A percentile compares a stretch with the other conserved stretches of the same genome.
Conservation (phyloP, 2,113 vertebrate genomes). For the Chrysemys picta region DNA sequence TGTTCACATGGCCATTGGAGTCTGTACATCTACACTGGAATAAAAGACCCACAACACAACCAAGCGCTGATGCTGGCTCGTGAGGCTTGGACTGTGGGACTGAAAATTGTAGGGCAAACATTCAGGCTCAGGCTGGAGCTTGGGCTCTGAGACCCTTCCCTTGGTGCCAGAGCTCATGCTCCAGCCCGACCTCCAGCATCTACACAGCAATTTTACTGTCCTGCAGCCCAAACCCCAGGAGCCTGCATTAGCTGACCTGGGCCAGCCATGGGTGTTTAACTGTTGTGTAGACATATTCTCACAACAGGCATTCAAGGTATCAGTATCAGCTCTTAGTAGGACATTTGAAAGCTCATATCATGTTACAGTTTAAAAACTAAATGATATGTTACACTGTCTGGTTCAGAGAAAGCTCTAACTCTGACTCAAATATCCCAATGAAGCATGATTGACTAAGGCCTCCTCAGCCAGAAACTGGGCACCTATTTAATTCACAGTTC, state of each 20-base stretch:
- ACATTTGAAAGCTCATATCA: neutral
- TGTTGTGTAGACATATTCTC: neutral
- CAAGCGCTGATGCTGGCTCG: fast-evolving
- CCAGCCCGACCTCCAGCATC: neutral
- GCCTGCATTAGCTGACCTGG: neutral
- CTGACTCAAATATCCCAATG: neutral
- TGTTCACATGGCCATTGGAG: neutral
- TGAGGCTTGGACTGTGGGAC: neutral
- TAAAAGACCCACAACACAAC: neutral
- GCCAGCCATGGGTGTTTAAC: neutral
- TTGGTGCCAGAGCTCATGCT: neutral
- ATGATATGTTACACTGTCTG: neutral
- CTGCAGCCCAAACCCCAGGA: neutral
- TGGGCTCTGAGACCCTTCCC: neutral
- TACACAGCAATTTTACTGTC: neutral
- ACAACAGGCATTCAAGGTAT: too few species aligned
- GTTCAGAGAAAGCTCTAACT: neutral
- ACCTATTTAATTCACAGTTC: neutral
- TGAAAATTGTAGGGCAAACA: neutral
- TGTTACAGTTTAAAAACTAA: neutral
- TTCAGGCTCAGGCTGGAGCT: neutral
- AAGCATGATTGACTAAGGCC: neutral
- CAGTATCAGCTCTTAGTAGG: neutral
- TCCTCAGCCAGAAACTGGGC: neutral
- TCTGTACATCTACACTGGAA: neutral